Evolutionary conservation across 2,797 vertebrate genomes (phyloP).

Genomic region (Pteronotus mesoamericanus): DNA sequence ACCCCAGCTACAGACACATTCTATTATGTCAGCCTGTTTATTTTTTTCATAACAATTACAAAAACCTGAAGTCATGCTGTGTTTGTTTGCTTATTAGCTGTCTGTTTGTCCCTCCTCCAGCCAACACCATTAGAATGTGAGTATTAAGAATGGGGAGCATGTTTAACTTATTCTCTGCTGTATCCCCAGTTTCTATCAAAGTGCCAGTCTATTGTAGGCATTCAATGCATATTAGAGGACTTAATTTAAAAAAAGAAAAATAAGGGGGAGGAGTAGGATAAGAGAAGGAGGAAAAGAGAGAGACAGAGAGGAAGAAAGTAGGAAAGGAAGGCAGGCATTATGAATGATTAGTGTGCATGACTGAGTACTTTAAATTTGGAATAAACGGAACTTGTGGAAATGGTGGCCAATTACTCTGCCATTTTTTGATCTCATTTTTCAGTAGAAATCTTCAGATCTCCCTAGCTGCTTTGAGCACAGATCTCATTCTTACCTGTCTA

Average conservation of each 20-base stretch:
- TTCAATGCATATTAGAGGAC: neutral
- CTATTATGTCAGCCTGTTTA: too few relatives aligned
- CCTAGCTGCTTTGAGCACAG: neutral
- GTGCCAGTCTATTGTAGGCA: neutral
- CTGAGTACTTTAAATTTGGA: neutral
- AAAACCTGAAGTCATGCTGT: neutral
- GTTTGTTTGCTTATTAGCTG: neutral
- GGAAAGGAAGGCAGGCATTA: neutral
- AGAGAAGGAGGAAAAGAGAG: neutral
- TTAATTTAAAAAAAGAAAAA: neutral
- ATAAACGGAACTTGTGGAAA: neutral
- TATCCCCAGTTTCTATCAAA: neutral
- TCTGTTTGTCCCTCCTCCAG: neutral
- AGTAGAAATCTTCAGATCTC: neutral
- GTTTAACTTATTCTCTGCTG: neutral
- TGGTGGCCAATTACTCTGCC: neutral
- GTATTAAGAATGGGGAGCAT: neutral
- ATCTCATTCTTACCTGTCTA: neutral
- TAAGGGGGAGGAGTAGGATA: neutral
- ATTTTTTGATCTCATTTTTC: neutral
- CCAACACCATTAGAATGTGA: neutral
- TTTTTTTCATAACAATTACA: neutral
- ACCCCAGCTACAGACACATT: neutral
- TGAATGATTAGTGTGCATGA: neutral
- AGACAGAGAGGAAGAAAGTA: fast-evolving